Conservation (phyloP, 1,140 invertebrate genomes). For the Whitmania pigra region DNA sequence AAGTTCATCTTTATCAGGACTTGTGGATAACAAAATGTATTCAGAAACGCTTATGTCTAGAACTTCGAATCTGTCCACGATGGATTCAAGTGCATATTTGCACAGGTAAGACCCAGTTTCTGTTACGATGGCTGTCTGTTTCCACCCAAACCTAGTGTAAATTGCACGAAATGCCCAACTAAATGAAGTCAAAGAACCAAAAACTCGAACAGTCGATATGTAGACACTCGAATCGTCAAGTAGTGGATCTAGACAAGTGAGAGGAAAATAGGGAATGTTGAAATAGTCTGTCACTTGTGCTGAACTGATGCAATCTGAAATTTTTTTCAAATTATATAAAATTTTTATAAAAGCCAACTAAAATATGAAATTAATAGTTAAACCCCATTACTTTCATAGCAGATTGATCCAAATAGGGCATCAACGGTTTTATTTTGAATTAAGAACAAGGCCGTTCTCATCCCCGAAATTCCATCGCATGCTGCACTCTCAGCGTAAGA, state of each 20-base stretch:
- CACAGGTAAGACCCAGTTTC: not conserved
- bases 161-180: not conserved
- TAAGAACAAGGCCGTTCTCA: not conserved
- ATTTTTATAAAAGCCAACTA: not conserved
- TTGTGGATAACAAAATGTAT: too few relatives aligned
- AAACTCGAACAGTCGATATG: not conserved
- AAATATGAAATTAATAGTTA: not conserved
- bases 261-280: conserved; percentile 9
- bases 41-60: too few relatives aligned
- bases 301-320: not conserved
- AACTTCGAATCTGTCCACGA: not conserved
- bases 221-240: not conserved
- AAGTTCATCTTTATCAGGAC: not conserved
- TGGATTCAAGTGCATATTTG: not conserved
- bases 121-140: not conserved
- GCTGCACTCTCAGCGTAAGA: not conserved
- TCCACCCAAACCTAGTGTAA: not conserved
- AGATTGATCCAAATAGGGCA: not conserved
- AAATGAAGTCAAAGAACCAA: not conserved
- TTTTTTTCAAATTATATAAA: not conserved
- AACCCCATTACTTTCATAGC: not conserved
- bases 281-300: not conserved
- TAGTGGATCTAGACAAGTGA: not conserved
- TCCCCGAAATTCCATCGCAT: not conserved
- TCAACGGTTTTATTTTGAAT: not conserved